Conservation (phyloP, 2,113 vertebrate genomes). For the Oxyura jamaicensis region DNA sequence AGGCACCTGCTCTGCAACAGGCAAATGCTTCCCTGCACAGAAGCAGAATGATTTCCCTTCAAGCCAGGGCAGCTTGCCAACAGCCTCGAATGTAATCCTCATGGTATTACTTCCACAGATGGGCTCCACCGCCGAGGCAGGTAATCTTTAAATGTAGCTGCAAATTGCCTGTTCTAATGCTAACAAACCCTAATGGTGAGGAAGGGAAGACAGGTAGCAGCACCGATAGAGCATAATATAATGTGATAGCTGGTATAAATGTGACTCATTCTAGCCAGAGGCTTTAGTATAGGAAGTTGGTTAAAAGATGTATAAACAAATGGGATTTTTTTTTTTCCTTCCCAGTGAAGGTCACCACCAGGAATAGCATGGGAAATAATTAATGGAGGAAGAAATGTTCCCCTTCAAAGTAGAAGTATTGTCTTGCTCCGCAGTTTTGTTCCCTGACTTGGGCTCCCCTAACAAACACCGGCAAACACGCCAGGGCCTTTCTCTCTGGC, state of each 20-base stretch:
- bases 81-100: neutral
- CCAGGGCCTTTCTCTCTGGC: neutral
- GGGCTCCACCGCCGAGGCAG: neutral
- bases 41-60: neutral
- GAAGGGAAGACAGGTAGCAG: constrained; percentile 9
- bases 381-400: constrained; percentile 33
- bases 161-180: neutral
- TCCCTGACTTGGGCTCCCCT: neutral
- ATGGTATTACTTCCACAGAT: neutral
- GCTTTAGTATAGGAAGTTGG: constrained; percentile 20
- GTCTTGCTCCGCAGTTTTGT: neutral
- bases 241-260: neutral
- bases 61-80: neutral
- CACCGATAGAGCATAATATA: neutral
- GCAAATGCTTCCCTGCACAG: neutral
- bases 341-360: constrained; percentile 32
- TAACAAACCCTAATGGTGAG: neutral
- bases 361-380: constrained; percentile 63
- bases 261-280: constrained; percentile 57
- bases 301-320: constrained; percentile 53
- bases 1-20: neutral
- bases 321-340: constrained; percentile 30
- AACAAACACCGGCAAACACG: neutral
- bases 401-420: constrained; percentile 19
- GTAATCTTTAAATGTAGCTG: constrained; percentile 21